These are phyloP conservation scores for Acanthopagrus latus DNA, from an alignment of 2,797 vertebrate species.

Conservation along the genomic window DNA sequence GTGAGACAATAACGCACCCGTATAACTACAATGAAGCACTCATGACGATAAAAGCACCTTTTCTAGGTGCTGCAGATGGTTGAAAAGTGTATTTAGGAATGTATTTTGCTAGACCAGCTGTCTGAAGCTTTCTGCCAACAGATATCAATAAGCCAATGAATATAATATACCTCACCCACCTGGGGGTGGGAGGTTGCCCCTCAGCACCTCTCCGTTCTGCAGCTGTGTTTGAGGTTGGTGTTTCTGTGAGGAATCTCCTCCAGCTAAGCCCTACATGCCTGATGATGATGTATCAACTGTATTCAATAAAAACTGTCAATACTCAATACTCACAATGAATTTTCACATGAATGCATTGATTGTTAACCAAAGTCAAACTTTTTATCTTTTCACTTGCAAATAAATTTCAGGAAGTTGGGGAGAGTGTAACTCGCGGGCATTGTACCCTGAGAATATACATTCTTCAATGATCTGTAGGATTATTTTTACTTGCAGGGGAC, in stretches of 20 bases:
- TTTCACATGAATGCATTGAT: background rate
- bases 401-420: background rate
- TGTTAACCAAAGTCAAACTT: background rate
- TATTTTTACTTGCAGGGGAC: slow-evolving; percentile 9
- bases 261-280: background rate
- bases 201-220: background rate
- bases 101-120: background rate
- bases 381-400: background rate
- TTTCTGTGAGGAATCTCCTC: background rate
- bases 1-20: no score
- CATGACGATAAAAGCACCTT: background rate
- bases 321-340: background rate
- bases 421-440: background rate
- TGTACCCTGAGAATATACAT: background rate
- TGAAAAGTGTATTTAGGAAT: background rate
- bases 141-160: background rate
- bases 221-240: background rate
- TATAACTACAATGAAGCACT: no score
- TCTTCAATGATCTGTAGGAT: slow-evolving; percentile 15
- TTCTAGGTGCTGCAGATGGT: background rate
- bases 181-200: background rate
- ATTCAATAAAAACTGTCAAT: no score
- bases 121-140: background rate
- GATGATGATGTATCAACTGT: background rate
- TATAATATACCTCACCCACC: background rate